Base-by-base conservation (phyloP, 2,113 vertebrate genomes). In the Prochilodus magdalenae region DNA sequence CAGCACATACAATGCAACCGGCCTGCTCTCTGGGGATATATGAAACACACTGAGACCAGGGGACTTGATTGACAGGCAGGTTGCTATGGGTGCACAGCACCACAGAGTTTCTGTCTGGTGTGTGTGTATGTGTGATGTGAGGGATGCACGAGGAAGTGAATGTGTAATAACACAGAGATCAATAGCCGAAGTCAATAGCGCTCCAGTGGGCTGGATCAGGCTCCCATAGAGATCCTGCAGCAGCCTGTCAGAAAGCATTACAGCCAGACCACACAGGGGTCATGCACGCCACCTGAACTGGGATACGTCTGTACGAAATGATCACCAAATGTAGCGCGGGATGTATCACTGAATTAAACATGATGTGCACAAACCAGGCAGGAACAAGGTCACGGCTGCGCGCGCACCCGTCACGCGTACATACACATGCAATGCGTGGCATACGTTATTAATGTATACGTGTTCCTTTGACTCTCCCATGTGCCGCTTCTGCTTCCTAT, bases 161-260 rank as follows among this genome's bases (percentile, higher is more conserved):
- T 83, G 77, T 83, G 85, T 83, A 80, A 83, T 72, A 83, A 86
- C 67, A 60, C 73, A 66, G 44, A 83, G 74, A 86, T 83, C 82
- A 86, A 86, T 86, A 81, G 71, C 77, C 55, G 63, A 51, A 83
- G 82, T 86, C 82, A 83, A 81, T 81, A 83, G 73, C 76, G 81
- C 77, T 78, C 79, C 67, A 80, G 77, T 77, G 57, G 69, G 78
- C 74, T 83, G 53, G 69, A 83, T 81, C 81, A 81, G 77, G 24
- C 69, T 36, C 70, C 51, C 60, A 29, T 60, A 80, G 78, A 83
- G 81, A 76, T 47, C 71, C 74, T 73, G 73, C 10, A 75, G 77
- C 69, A 55, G 47, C 30, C 33, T 67, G 70, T 47, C 74, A 73
- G 44, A 72, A 75, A 76, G 73, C 44, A 74, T 66, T 59, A 79